phyloP scores from a whole-genome alignment of 2,113 vertebrate genomes.

The Barnardius zonarius region DNA sequence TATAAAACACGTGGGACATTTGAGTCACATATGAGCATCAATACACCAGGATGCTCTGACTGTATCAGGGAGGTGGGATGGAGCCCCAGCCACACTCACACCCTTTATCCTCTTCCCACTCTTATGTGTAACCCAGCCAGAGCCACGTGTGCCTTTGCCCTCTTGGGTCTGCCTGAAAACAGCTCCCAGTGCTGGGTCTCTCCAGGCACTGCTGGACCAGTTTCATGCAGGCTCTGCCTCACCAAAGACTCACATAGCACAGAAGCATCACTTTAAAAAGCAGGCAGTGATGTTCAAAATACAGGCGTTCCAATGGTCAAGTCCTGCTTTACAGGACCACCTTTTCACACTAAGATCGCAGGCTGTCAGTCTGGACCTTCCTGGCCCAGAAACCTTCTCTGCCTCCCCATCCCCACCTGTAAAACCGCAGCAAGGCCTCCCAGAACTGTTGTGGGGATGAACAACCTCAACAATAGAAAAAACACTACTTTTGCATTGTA shows the following conservation, averaged over 20 bases:
- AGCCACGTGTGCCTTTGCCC: neutral
- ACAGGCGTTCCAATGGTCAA: neutral
- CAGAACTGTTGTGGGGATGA: fast-evolving
- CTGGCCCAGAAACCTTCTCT: neutral
- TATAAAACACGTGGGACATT: neutral
- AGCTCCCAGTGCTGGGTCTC: neutral
- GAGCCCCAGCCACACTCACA: fast-evolving
- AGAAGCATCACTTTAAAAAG: neutral
- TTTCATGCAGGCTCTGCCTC: neutral
- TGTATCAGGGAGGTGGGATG: fast-evolving
- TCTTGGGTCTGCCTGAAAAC: neutral
- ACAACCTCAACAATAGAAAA: neutral
- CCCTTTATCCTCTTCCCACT: fast-evolving
- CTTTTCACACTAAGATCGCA: neutral
- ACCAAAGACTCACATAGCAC: neutral
- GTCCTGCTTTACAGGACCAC: neutral
- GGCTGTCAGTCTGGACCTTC: neutral
- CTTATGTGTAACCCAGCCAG: neutral
- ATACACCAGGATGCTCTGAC: fast-evolving
- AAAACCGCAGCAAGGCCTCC: neutral
- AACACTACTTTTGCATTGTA: fast-evolving
- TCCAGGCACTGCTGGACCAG: neutral
- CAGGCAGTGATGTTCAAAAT: neutral
- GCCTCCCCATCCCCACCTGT: neutral
- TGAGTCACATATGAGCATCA: fast-evolving